Evolutionary conservation across 2,797 vertebrate genomes (phyloP).

Genomic region (Coreius guichenoti): DNA sequence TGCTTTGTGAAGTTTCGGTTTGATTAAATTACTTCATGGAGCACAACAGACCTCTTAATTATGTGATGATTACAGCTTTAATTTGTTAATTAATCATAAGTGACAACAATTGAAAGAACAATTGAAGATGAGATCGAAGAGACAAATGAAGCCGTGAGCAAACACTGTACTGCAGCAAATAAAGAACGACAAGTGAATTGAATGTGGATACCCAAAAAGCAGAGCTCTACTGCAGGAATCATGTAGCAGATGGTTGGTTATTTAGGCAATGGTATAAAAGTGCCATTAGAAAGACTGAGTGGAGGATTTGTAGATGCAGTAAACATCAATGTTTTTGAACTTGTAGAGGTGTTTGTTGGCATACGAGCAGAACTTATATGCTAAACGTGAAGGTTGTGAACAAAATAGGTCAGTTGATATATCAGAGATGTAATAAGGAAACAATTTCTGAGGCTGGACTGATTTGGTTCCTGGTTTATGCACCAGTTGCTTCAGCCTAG

Average conservation of each 20-base stretch:
- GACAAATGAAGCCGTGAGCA: slow-evolving; percentile 12
- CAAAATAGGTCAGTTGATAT: background rate
- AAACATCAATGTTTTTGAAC: slow-evolving; percentile 3
- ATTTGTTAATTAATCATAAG: slow-evolving; percentile 40
- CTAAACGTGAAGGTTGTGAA: slow-evolving; percentile 5
- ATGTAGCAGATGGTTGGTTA: slow-evolving; percentile 21
- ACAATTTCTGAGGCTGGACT: background rate
- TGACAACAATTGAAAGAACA: slow-evolving; percentile 27
- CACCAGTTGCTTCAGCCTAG: background rate
- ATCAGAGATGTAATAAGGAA: background rate
- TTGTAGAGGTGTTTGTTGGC: background rate
- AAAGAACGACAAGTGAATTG: background rate
- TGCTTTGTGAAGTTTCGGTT: slow-evolving; percentile 20
- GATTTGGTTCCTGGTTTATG: background rate
- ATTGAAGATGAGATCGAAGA: slow-evolving; percentile 6
- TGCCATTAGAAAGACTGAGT: background rate
- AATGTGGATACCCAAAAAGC: slow-evolving; percentile 3
- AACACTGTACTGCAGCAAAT: slow-evolving; percentile 12
- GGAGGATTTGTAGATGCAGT: background rate
- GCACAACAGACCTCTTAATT: background rate
- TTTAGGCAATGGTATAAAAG: background rate
- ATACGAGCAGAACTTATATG: slow-evolving; percentile 13
- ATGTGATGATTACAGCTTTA: slow-evolving; percentile 21
- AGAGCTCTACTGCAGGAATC: slow-evolving; percentile 1
- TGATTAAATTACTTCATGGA: slow-evolving; percentile 22